These are phyloP conservation scores for Eristalis arbustorum DNA, from an alignment of 2,888 invertebrate species.

Conservation along the genomic window DNA sequence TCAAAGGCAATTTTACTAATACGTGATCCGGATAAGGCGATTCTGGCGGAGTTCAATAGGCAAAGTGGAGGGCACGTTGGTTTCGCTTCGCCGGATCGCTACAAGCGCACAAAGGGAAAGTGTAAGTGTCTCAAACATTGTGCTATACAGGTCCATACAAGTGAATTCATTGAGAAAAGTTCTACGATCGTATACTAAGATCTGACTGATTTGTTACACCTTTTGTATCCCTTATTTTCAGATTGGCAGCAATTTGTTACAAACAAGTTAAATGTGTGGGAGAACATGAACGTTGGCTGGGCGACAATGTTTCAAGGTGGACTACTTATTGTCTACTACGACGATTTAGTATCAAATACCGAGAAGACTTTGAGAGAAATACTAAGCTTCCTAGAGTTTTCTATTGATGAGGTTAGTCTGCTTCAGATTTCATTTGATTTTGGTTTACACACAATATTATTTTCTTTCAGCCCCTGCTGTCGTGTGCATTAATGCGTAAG, in stretches of 20 bases:
- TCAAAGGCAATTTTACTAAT: conserved; percentile 86
- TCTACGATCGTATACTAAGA: too few species aligned
- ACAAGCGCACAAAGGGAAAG: conserved; percentile 83
- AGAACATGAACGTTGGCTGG: conserved; percentile 86
- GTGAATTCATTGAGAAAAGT: too few species aligned
- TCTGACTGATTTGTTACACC: too few species aligned
- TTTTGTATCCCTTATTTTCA: conserved; percentile 76
- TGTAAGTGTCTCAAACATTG: conserved; percentile 80
- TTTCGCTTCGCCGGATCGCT: conserved; percentile 86
- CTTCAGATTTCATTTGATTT: background rate
- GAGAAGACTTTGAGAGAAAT: conserved; percentile 83
- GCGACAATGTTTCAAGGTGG: conserved; percentile 85
- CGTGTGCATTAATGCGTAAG: conserved; percentile 83
- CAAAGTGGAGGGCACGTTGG: conserved; percentile 90
- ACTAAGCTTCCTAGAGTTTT: conserved; percentile 83
- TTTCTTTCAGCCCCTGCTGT: conserved; percentile 80
- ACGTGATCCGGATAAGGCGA: conserved; percentile 86
- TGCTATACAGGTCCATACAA: too few species aligned
- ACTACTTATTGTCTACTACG: conserved; percentile 86
- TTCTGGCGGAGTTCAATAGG: conserved; percentile 88
- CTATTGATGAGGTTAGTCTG: conserved; percentile 81
- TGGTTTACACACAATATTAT: background rate
- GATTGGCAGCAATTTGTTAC: conserved; percentile 88
- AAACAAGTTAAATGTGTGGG: conserved; percentile 85
- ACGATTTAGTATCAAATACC: conserved; percentile 84